Percentiles rank a stretch among this genome's conserved stretches.
phyloP scores from a whole-genome alignment of 2,888 invertebrate genomes.

The Pseudoips prasinana region DNA sequence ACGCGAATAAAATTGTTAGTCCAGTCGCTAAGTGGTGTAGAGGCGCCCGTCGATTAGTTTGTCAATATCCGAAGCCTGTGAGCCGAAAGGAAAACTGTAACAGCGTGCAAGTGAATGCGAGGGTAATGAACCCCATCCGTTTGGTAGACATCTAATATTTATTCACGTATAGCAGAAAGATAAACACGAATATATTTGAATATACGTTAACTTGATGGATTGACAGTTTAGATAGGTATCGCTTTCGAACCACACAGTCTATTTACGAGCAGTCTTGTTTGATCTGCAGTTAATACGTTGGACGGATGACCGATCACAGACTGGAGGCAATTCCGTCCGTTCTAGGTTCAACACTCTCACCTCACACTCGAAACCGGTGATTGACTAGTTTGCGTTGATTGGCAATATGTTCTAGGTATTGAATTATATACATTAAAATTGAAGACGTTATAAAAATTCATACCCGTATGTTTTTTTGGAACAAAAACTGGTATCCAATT shows the following conservation, averaged over 20 bases:
- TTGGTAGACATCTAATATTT: conserved; percentile 21
- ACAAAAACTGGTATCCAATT: too few relatives aligned
- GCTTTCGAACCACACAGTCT: conserved; percentile 13
- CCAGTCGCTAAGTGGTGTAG: conserved; percentile 18
- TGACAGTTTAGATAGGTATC: conserved; percentile 15
- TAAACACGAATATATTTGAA: conserved; percentile 14
- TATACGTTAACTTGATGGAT: conserved; percentile 22
- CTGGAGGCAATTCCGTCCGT: conserved; percentile 7
- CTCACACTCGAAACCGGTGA: too few relatives aligned
- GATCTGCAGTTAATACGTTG: conserved; percentile 17
- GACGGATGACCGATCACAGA: conserved; percentile 23
- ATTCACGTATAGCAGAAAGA: conserved; percentile 5
- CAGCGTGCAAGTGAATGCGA: conserved; percentile 5
- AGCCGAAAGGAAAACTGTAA: conserved; percentile 20
- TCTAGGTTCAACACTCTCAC: not conserved
- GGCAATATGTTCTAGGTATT: too few relatives aligned
- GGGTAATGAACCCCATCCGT: conserved; percentile 13
- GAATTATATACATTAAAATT: too few relatives aligned
- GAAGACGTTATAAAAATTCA: too few relatives aligned
- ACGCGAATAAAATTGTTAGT: conserved; percentile 17
- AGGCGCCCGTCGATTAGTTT: conserved; percentile 15
- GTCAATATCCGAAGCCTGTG: conserved; percentile 12
- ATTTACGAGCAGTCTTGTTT: conserved; percentile 9
- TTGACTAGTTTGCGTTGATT: too few relatives aligned
- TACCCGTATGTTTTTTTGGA: too few relatives aligned